Percentiles rank a stretch among this genome's conserved stretches.
Evolutionary conservation across 2,888 invertebrate genomes (phyloP).

Genomic region (Orchesella flavescens): DNA sequence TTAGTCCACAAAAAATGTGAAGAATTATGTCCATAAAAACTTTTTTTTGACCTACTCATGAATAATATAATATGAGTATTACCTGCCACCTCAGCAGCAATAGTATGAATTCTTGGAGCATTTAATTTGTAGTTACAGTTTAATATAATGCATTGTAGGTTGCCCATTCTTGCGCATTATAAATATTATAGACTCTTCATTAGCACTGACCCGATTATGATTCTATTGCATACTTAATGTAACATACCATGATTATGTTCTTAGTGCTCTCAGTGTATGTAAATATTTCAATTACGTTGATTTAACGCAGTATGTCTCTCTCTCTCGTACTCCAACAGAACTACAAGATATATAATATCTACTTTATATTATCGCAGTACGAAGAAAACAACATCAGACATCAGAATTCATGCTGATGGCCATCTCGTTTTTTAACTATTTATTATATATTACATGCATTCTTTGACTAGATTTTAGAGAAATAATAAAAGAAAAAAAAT

Average conservation of each 20-base stretch:
- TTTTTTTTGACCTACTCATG: too few relatives aligned
- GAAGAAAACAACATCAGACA: conserved; percentile 45
- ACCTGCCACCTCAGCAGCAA: neutral
- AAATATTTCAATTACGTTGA: too few relatives aligned
- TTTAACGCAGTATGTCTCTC: too few relatives aligned
- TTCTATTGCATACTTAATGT: too few relatives aligned
- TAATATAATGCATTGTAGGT: neutral
- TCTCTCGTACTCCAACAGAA: too few relatives aligned
- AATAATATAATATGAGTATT: neutral
- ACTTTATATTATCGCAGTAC: too few relatives aligned
- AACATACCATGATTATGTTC: too few relatives aligned
- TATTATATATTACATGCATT: neutral
- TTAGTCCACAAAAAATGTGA: too few relatives aligned
- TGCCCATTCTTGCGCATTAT: conserved; percentile 11
- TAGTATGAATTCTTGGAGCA: conserved; percentile 8
- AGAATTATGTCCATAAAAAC: too few relatives aligned
- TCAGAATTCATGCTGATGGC: conserved; percentile 74
- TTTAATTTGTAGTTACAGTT: neutral
- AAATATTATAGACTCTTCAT: neutral
- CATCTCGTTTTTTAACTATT: conserved; percentile 76
- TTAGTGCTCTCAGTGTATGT: too few relatives aligned
- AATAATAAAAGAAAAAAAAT: neutral
- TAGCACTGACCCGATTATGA: conserved; percentile 1
- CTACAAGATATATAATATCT: too few relatives aligned
- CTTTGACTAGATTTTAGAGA: conserved; percentile 7